Evolutionary conservation across 2,888 invertebrate genomes (phyloP), one percentile per base, ranked within the genome.

Genomic region (Drosophila colorata): DNA sequence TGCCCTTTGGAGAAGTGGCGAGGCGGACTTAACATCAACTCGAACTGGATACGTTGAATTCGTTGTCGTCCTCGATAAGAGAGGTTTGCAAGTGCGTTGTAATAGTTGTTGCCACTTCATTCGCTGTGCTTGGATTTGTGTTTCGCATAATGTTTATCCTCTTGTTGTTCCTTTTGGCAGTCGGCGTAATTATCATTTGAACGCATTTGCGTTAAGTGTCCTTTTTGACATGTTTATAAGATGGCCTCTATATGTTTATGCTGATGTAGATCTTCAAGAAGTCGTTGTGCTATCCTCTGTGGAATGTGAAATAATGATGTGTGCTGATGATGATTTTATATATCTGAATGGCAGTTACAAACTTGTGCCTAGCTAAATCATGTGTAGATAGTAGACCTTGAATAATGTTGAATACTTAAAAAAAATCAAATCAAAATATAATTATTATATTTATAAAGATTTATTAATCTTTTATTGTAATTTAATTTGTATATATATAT

Each of bases 171-270:
- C 64, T 64, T 66, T 53, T 53, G 57, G 46, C 40, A 47, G 44
- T 66, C 68, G 49, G 41, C 66, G 78, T 87, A 89, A 89, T 89
- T 86, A 86, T 89, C 89, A 83, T 86, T 85, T 86, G 78, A 88
- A 71, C 67, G 88, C 89, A 82, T 87, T 86, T 83, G 81, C 64
- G 68, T 75, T 88, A 89, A 86, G 88, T 86, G 89, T 86, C 66
- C 87, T 81, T 88, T 88, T 86, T 90, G 88, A 88, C 84, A 90
- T 88, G 63, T 90, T 88, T 88, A 90, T 90, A 77, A 74, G 74
- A 88, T 86, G 77, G 74, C 69, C 53, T 65, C 48, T 53, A 53
- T 57, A 65, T 61, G 76, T 49, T 61, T 58, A 58, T 57, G 53
- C 47, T 40, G 47, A 41, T 65, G 52, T 47, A 38, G 64, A 63